Percentiles rank a stretch among this genome's conserved stretches.
phyloP scores from a whole-genome alignment of 2,113 vertebrate species.

The Callionymus lyra region DNA sequence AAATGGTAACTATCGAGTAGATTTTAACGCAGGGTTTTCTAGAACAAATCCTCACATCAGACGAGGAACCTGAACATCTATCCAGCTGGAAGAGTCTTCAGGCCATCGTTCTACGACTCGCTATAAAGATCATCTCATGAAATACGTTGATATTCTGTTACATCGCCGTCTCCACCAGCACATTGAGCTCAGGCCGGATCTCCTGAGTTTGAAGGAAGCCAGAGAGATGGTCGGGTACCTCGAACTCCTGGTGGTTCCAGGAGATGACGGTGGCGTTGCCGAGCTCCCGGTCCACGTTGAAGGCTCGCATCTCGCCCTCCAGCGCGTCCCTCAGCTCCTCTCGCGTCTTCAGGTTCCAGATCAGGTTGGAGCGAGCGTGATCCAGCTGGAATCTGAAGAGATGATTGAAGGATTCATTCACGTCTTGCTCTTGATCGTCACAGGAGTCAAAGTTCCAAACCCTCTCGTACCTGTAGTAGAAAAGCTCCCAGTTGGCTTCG shows the following conservation, averaged over 20 bases:
- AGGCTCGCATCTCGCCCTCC: slow-evolving; percentile 93
- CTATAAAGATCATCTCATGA: too few species aligned
- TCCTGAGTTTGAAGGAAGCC: too few species aligned
- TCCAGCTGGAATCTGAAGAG: slow-evolving; percentile 83
- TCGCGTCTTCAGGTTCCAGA: slow-evolving; percentile 97
- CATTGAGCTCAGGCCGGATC: too few species aligned
- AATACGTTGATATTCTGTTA: too few species aligned
- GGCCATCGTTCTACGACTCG: too few species aligned
- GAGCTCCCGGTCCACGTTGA: slow-evolving; percentile 88
- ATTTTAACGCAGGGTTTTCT: too few species aligned
- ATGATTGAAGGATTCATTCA: background rate
- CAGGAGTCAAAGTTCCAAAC: background rate
- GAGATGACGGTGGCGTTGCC: slow-evolving; percentile 88
- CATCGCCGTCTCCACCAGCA: too few species aligned
- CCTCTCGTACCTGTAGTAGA: slow-evolving; percentile 84
- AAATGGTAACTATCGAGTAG: too few species aligned
- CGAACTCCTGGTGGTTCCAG: slow-evolving; percentile 99
- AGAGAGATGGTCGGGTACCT: slow-evolving; percentile 62
- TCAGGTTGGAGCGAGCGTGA: slow-evolving; percentile 88
- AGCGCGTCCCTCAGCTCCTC: slow-evolving; percentile 93
- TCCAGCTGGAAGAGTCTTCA: too few species aligned
- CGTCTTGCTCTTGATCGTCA: background rate
- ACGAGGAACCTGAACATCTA: too few species aligned
- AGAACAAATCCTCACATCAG: too few species aligned
- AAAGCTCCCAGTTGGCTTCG: slow-evolving; percentile 96